These are phyloP conservation scores for Drosophila pectinifera DNA, from an alignment of 1,140 invertebrate species.

Conservation along the genomic window DNA sequence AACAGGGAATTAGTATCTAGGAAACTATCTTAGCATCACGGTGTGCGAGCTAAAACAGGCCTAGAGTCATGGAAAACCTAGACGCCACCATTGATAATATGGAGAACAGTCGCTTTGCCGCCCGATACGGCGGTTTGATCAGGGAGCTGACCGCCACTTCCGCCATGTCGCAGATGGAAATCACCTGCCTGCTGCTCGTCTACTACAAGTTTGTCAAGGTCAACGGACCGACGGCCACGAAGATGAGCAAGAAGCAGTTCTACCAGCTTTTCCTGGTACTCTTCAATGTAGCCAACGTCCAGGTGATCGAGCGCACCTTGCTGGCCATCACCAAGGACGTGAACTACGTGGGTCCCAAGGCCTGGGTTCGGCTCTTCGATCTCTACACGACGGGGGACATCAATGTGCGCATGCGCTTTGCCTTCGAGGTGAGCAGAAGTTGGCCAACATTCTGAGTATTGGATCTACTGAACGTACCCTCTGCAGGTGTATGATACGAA, in stretches of 20 bases:
- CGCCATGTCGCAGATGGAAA: constrained; percentile 27
- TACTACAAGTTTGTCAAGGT: constrained; percentile 50
- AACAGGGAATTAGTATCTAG: too few relatives aligned
- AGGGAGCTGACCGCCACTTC: constrained; percentile 7
- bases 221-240: constrained; percentile 25
- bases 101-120: constrained; percentile 39
- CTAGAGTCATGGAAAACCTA: constrained; percentile 27
- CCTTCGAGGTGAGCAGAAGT: constrained; percentile 29
- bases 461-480: neutral
- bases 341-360: constrained; percentile 32
- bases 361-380: constrained; percentile 34
- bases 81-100: constrained; percentile 36
- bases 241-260: constrained; percentile 47
- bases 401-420: constrained; percentile 39
- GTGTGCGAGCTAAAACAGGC: too few relatives aligned
- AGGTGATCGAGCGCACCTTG: constrained; percentile 42
- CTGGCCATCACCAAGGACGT: constrained; percentile 29
- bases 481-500: constrained; percentile 59
- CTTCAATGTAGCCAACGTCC: constrained; percentile 35
- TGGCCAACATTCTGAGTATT: too few relatives aligned
- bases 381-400: constrained; percentile 41
- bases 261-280: constrained; percentile 36
- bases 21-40: too few relatives aligned
- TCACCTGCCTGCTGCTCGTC: constrained; percentile 42
- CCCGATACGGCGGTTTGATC: constrained; percentile 22